A percentile compares a stretch with the other conserved stretches of the same genome.
phyloP scores from a whole-genome alignment of 2,797 vertebrate species.

The Coregonus ussuriensis region DNA sequence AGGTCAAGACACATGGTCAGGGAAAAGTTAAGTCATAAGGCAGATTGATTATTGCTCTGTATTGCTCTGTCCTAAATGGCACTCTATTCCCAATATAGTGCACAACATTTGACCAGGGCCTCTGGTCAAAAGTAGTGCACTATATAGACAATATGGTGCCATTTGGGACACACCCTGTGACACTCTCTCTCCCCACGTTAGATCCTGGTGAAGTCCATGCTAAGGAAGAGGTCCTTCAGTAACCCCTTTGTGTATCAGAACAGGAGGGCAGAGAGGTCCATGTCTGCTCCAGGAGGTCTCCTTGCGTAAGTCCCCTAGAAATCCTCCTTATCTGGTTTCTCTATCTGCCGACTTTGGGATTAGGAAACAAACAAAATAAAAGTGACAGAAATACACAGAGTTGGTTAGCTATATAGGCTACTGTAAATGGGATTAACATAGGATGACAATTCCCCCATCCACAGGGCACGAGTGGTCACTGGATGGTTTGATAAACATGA shows the following conservation, averaged over 20 bases:
- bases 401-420: neutral
- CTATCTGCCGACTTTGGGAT: conserved; percentile 53
- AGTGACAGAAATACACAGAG: conserved; percentile 13
- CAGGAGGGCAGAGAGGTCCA: conserved; percentile 85
- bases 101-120: too few species aligned
- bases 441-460: conserved; percentile 10
- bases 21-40: neutral
- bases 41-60: neutral
- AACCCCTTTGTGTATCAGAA: conserved; percentile 88
- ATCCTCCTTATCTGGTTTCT: conserved; percentile 45
- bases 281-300: conserved; percentile 92
- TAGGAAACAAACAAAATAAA: conserved; percentile 47
- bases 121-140: too few species aligned
- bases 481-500: too few species aligned
- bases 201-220: conserved; percentile 97
- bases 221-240: conserved; percentile 93
- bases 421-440: neutral
- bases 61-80: neutral
- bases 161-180: neutral
- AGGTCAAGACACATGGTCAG: neutral
- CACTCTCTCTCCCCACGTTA: conserved; percentile 48
- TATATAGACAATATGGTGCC: neutral
- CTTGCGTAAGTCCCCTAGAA: conserved; percentile 82
- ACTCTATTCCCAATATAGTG: too few species aligned
- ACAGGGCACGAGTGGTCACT: neutral